Evolutionary conservation across 2,888 invertebrate species (phyloP).

Genomic region (Cetonia aurata): DNA sequence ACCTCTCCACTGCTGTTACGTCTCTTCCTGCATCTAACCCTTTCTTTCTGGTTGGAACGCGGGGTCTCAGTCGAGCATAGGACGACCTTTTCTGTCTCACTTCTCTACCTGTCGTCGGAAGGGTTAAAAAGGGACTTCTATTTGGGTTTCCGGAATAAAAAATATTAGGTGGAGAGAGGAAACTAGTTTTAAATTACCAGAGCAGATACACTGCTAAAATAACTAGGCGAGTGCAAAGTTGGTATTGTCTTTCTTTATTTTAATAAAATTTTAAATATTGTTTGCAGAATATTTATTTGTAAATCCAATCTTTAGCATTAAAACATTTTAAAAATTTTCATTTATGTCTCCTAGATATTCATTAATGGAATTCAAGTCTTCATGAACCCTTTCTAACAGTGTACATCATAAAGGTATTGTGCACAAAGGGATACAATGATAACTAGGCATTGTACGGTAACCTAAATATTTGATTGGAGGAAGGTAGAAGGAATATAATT

Average conservation of each 20-base stretch:
- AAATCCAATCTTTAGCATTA: too few species aligned
- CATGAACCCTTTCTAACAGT: constrained; percentile 42
- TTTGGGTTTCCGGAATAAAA: constrained; percentile 51
- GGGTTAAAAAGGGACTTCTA: constrained; percentile 52
- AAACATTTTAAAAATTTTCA: neutral
- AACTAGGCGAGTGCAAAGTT: too few species aligned
- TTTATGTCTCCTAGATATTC: neutral
- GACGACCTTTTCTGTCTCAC: constrained; percentile 52
- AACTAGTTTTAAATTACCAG: constrained; percentile 53
- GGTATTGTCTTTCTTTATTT: too few species aligned
- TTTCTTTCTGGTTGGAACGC: constrained; percentile 55
- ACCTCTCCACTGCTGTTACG: constrained; percentile 24
- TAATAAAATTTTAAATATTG: too few species aligned
- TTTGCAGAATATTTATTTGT: too few species aligned
- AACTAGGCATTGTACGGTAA: constrained; percentile 52
- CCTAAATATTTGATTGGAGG: constrained; percentile 54
- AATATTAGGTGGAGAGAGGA: constrained; percentile 20
- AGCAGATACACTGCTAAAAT: constrained; percentile 41
- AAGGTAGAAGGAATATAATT: constrained; percentile 49
- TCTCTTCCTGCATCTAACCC: constrained; percentile 62
- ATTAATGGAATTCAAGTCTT: constrained; percentile 20
- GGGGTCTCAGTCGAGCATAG: constrained; percentile 46
- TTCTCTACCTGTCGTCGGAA: constrained; percentile 55
- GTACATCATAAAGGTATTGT: constrained; percentile 45
- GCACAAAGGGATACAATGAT: constrained; percentile 49